phyloP scores from a whole-genome alignment of 2,888 invertebrate genomes.

The Cepaea hortensis region DNA sequence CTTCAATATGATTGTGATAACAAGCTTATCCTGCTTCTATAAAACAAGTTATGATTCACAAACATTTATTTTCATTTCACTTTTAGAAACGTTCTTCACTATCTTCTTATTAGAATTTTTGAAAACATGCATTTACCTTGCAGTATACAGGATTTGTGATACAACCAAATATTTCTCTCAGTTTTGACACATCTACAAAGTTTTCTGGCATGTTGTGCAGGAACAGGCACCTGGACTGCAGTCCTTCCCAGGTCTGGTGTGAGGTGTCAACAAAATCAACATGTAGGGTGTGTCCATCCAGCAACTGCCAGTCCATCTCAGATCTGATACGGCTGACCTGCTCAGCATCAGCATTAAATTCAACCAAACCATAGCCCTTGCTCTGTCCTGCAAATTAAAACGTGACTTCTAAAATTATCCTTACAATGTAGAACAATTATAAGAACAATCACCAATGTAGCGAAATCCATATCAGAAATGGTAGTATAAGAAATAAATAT shows the following conservation, averaged over 20 bases:
- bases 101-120: too few relatives aligned
- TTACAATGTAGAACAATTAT: too few relatives aligned
- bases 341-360: constrained; percentile 77
- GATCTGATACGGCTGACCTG: constrained; percentile 77
- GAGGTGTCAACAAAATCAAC: constrained; percentile 79
- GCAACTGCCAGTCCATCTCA: constrained; percentile 76
- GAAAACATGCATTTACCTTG: constrained; percentile 75
- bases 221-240: constrained; percentile 79
- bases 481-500: too few relatives aligned
- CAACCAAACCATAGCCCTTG: constrained; percentile 80
- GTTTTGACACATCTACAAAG: constrained; percentile 78
- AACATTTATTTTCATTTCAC: too few relatives aligned
- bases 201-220: constrained; percentile 78
- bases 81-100: too few relatives aligned
- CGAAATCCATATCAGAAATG: too few relatives aligned
- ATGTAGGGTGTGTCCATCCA: constrained; percentile 75
- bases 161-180: constrained; percentile 78
- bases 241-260: constrained; percentile 75
- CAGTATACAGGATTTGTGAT: constrained; percentile 79
- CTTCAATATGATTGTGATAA: too few relatives aligned
- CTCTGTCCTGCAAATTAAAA: constrained; percentile 75
- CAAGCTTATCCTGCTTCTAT: too few relatives aligned
- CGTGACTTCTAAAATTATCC: too few relatives aligned
- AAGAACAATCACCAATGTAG: too few relatives aligned
- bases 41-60: too few relatives aligned